A percentile compares a stretch with the other conserved stretches of the same genome.
phyloP scores from a whole-genome alignment of 2,888 invertebrate species.

The Syrphus vitripennis region DNA sequence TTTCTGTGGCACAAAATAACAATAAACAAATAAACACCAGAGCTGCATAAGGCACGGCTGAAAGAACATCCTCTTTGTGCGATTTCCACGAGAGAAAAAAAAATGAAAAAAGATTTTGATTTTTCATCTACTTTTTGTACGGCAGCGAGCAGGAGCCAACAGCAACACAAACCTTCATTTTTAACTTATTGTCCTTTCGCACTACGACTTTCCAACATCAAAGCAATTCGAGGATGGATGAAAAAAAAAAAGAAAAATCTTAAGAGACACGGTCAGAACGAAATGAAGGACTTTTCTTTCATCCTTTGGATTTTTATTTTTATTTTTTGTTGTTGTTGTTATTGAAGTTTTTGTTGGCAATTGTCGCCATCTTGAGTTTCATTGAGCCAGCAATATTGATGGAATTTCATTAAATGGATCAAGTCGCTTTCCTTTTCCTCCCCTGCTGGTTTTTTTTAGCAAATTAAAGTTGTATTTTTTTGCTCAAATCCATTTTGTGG shows the following conservation, averaged over 20 bases:
- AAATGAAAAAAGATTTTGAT: slow-evolving; percentile 24
- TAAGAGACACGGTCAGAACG: not conserved
- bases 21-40: slow-evolving; percentile 51
- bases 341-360: not conserved
- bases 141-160: not conserved
- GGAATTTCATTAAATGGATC: slow-evolving; percentile 48
- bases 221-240: slow-evolving; percentile 4
- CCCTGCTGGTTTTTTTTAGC: not conserved
- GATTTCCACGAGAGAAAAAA: not conserved
- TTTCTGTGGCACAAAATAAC: slow-evolving; percentile 7
- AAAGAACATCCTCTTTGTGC: slow-evolving; percentile 17
- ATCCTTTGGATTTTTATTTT: not conserved
- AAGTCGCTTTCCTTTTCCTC: not conserved
- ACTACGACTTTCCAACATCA: slow-evolving; percentile 17
- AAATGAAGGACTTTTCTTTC: not conserved
- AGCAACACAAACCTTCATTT: not conserved
- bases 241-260: not conserved
- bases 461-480: slow-evolving; percentile 20
- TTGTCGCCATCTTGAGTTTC: slow-evolving; percentile 7
- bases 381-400: slow-evolving; percentile 30
- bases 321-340: not conserved
- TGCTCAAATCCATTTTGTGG: not conserved
- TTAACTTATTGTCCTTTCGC: slow-evolving; percentile 14
- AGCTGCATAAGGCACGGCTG: not conserved
- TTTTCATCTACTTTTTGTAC: slow-evolving; percentile 36